Percentiles rank a stretch among this genome's conserved stretches.
phyloP scores from a whole-genome alignment of 2,888 invertebrate genomes.

The Meta bourneti region DNA sequence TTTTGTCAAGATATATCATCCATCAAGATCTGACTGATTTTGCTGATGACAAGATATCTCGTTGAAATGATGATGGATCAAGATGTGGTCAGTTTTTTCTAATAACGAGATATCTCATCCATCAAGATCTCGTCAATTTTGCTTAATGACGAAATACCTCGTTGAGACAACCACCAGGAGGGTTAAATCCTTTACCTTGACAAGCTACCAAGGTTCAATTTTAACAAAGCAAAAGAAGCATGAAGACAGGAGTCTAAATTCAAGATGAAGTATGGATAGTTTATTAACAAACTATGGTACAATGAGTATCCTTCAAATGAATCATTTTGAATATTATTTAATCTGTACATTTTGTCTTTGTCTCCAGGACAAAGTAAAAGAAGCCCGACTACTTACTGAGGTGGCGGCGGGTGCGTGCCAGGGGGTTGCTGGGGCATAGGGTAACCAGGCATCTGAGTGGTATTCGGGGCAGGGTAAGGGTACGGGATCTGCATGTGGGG shows the following conservation, averaged over 20 bases:
- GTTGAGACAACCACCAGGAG: too few species aligned
- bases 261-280: slow-evolving; percentile 67
- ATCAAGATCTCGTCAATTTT: too few species aligned
- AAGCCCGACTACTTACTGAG: background rate
- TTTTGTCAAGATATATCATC: too few species aligned
- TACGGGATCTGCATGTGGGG: slow-evolving; percentile 44
- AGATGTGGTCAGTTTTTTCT: too few species aligned
- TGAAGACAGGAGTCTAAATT: background rate
- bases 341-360: slow-evolving; percentile 28
- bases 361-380: background rate
- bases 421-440: slow-evolving; percentile 62
- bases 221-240: too few species aligned
- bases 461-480: slow-evolving; percentile 43
- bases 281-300: slow-evolving; percentile 75
- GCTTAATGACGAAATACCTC: too few species aligned
- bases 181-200: too few species aligned
- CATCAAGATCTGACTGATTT: too few species aligned
- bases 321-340: slow-evolving; percentile 18
- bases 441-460: slow-evolving; percentile 59
- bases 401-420: slow-evolving; percentile 4
- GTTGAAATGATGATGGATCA: too few species aligned
- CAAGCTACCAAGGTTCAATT: too few species aligned
- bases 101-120: too few species aligned
- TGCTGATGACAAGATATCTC: too few species aligned
- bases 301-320: slow-evolving; percentile 57